A percentile compares a stretch with the other conserved stretches of the same genome.
These are phyloP conservation scores for Neostethus bicornis DNA, from an alignment of 2,797 vertebrate species.

Conservation along the genomic window DNA sequence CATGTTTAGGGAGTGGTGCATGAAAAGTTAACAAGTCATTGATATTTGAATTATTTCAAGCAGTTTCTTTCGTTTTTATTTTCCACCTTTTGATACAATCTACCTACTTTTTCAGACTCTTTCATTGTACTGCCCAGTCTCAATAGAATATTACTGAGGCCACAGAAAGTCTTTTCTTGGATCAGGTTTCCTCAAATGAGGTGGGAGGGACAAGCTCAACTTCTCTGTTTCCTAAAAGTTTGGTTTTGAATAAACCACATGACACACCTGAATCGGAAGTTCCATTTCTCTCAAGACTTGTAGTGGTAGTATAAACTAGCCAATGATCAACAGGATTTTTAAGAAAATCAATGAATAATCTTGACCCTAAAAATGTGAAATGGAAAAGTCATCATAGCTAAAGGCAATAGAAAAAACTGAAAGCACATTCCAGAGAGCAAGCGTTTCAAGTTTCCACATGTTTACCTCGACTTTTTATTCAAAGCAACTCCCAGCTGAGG, in stretches of 20 bases:
- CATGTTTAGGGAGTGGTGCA: conserved; percentile 53
- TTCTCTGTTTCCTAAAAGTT: conserved; percentile 19
- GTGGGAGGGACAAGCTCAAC: conserved; percentile 18
- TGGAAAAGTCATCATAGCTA: conserved; percentile 15
- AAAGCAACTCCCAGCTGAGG: too few species aligned
- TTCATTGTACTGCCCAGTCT: conserved; percentile 35
- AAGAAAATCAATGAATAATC: not conserved
- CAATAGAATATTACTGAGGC: conserved; percentile 47
- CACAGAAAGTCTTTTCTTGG: conserved; percentile 39
- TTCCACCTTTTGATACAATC: too few species aligned
- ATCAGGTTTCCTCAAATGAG: conserved; percentile 56
- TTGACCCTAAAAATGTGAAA: not conserved
- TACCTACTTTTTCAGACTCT: conserved; percentile 30
- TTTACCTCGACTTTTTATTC: too few species aligned
- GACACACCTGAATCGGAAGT: conserved; percentile 1
- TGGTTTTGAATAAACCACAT: conserved; percentile 14
- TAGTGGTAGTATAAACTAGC: not conserved
- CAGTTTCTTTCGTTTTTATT: conserved; percentile 6
- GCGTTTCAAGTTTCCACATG: conserved; percentile 60
- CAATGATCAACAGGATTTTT: not conserved
- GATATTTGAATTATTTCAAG: conserved; percentile 2
- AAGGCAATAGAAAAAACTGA: conserved; percentile 56
- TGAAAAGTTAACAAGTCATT: conserved; percentile 18
- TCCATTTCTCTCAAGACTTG: not conserved
- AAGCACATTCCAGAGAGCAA: conserved; percentile 58